Percentiles rank a stretch among this genome's conserved stretches.
phyloP scores from a whole-genome alignment of 2,888 invertebrate species.

The Chrysolina haemoptera region DNA sequence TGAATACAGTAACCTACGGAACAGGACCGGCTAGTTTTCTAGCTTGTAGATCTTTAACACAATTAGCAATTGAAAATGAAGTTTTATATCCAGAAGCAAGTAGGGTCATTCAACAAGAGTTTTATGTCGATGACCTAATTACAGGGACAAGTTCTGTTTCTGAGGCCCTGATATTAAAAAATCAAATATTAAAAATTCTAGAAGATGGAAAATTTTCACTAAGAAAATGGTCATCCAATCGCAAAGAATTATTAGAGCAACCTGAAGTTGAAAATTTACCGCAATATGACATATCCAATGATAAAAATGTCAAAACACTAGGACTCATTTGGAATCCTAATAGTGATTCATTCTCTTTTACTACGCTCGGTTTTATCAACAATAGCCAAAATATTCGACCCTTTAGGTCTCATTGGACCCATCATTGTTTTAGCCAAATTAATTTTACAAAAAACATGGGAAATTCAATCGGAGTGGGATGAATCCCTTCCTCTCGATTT shows the following conservation, averaged over 20 bases:
- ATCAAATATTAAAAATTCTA: conserved; percentile 18
- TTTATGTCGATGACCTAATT: conserved; percentile 36
- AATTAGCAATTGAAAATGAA: conserved; percentile 17
- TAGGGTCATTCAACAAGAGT: conserved; percentile 20
- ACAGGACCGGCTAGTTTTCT: background rate
- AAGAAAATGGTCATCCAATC: conserved; percentile 23
- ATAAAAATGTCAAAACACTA: conserved; percentile 38
- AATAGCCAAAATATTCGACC: conserved; percentile 47
- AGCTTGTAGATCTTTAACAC: conserved; percentile 24
- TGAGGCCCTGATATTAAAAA: conserved; percentile 8
- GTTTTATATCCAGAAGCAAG: conserved; percentile 14
- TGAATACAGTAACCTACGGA: background rate
- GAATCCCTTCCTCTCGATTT: background rate
- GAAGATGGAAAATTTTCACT: conserved; percentile 17
- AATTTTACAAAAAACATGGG: conserved; percentile 36
- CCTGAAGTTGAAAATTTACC: background rate
- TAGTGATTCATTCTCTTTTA: conserved; percentile 38
- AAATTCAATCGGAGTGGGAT: background rate
- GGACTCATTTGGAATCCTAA: conserved; percentile 44
- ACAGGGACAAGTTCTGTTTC: background rate
- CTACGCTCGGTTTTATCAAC: conserved; percentile 37
- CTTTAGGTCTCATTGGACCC: conserved; percentile 45
- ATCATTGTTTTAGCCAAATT: conserved; percentile 43
- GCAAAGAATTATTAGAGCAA: conserved; percentile 1
- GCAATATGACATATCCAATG: conserved; percentile 28